A percentile compares a stretch with the other conserved stretches of the same genome.
Evolutionary conservation across 2,797 vertebrate genomes (phyloP).

Genomic region (Sebastes trivittatus): DNA sequence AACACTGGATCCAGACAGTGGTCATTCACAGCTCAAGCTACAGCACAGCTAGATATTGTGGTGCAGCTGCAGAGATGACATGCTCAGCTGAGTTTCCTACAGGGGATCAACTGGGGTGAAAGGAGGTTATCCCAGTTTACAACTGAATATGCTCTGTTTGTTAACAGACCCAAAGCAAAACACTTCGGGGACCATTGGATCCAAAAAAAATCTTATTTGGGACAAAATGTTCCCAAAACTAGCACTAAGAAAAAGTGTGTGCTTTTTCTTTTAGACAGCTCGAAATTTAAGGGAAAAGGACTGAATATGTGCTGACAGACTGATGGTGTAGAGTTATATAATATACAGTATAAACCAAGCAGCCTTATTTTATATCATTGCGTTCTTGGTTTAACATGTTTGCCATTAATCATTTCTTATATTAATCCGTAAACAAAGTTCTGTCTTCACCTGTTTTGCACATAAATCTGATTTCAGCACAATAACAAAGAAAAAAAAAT

Average conservation of each 20-base stretch:
- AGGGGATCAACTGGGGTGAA: not conserved
- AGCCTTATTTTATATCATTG: not conserved
- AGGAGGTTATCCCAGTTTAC: conserved; percentile 8
- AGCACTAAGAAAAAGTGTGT: not conserved
- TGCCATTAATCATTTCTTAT: not conserved
- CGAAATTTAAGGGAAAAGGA: not conserved
- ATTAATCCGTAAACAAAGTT: not conserved
- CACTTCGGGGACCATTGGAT: not conserved
- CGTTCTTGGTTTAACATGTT: not conserved
- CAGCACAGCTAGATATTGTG: not conserved
- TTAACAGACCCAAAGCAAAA: conserved; percentile 18
- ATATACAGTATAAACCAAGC: not conserved
- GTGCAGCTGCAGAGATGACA: not conserved
- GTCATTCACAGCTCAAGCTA: not conserved
- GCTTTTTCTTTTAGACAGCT: not conserved
- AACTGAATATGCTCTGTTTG: conserved; percentile 17
- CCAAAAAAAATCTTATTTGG: not conserved
- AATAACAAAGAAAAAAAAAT: not conserved
- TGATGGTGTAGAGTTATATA: not conserved
- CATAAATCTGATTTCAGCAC: not conserved
- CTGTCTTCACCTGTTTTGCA: not conserved
- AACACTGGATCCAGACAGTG: not conserved
- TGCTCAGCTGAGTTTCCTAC: not conserved
- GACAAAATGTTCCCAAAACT: conserved; percentile 35
- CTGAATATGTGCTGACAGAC: not conserved